Conservation (phyloP, 2,888 invertebrate species). For the Phorcus lineatus region DNA sequence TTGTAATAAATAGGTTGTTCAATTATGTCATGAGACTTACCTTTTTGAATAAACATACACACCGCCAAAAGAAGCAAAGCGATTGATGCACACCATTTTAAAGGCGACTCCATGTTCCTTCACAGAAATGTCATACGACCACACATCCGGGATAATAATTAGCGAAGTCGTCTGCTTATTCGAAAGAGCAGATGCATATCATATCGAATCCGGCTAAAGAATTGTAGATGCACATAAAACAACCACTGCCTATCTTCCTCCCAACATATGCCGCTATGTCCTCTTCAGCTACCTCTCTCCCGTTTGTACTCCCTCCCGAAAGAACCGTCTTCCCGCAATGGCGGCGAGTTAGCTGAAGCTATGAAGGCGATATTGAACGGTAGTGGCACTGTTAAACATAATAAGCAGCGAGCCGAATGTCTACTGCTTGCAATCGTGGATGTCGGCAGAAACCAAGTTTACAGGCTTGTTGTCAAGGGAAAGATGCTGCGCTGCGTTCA, state of each 20-base stretch:
- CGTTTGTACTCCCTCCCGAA: not conserved
- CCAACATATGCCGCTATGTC: not conserved
- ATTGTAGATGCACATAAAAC: constrained; percentile 1
- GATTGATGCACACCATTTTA: not conserved
- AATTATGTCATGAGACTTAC: not conserved
- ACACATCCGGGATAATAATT: constrained; percentile 27
- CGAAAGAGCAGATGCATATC: not conserved
- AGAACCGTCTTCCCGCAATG: not conserved
- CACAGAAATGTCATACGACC: constrained; percentile 28
- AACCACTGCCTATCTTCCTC: not conserved
- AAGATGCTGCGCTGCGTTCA: not conserved
- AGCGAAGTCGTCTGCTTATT: constrained; percentile 3
- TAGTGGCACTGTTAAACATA: not conserved
- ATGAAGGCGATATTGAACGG: not conserved
- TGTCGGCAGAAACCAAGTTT: not conserved
- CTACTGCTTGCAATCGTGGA: not conserved
- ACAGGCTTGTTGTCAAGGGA: not conserved
- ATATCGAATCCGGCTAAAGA: not conserved
- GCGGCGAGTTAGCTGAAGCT: not conserved
- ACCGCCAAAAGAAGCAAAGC: constrained; percentile 12
- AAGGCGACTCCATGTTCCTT: constrained; percentile 24
- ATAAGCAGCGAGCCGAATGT: not conserved
- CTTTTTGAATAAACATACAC: constrained; percentile 28
- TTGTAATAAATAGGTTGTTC: no score
- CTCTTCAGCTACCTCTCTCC: not conserved